A percentile compares a stretch with the other conserved stretches of the same genome.
These are phyloP conservation scores for Phanerotoma sp. DNA, from an alignment of 2,888 invertebrate species.

Conservation along the genomic window DNA sequence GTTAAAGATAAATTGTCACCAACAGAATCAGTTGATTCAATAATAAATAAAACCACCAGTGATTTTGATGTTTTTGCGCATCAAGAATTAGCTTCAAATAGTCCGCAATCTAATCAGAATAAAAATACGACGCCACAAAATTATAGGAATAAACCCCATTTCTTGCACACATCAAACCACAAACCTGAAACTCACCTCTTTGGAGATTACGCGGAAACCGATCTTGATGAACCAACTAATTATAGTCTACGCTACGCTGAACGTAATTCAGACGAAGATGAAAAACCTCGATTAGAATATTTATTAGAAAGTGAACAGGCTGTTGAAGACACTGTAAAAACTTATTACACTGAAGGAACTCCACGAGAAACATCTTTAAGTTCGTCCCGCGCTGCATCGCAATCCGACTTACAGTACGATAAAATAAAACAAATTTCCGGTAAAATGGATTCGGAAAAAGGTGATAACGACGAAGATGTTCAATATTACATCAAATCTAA, in stretches of 20 bases:
- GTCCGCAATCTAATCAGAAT: too few species aligned
- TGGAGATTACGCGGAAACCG: conserved; percentile 49
- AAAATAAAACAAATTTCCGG: conserved; percentile 29
- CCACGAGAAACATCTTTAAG: conserved; percentile 66
- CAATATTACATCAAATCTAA: not conserved
- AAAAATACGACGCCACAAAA: too few species aligned
- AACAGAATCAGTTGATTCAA: conserved; percentile 11
- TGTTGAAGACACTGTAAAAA: conserved; percentile 78
- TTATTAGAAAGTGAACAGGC: conserved; percentile 41
- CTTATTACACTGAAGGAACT: conserved; percentile 90
- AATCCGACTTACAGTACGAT: conserved; percentile 74
- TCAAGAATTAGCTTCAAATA: too few species aligned
- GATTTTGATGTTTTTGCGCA: conserved; percentile 3
- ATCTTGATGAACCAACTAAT: conserved; percentile 73
- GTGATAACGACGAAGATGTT: conserved; percentile 15
- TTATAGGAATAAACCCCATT: conserved; percentile 12
- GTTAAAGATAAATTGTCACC: conserved; percentile 43
- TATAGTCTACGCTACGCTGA: conserved; percentile 88
- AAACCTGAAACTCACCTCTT: conserved; percentile 38
- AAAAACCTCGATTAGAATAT: conserved; percentile 47
- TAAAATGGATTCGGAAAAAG: conserved; percentile 19
- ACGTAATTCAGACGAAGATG: conserved; percentile 67
- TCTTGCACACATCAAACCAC: conserved; percentile 35
- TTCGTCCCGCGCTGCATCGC: conserved; percentile 85
- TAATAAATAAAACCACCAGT: conserved; percentile 5